Percentiles rank a stretch among this genome's conserved stretches.
These are phyloP conservation scores for Betta splendens DNA, from an alignment of 2,797 vertebrate species.

Conservation along the genomic window DNA sequence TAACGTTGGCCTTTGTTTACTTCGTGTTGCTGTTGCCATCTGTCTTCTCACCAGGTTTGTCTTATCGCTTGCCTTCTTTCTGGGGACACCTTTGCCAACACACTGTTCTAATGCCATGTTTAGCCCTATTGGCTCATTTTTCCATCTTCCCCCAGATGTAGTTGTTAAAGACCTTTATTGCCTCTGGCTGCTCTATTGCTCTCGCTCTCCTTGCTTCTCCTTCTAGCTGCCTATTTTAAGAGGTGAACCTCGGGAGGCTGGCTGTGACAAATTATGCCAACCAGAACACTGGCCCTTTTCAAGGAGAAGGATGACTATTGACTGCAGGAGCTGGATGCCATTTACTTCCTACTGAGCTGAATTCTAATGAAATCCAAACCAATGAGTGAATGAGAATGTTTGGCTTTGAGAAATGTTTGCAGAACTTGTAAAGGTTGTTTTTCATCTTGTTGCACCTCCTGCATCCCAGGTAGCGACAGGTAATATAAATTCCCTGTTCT, in stretches of 20 bases:
- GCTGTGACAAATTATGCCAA: constrained; percentile 51
- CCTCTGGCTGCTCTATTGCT: constrained; percentile 38
- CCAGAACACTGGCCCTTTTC: constrained; percentile 40
- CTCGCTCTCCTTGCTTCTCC: constrained; percentile 42
- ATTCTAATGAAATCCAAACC: background rate
- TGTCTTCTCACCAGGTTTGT: too few species aligned
- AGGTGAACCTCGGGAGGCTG: constrained; percentile 59
- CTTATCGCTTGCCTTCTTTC: too few species aligned
- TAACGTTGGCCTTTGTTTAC: too few species aligned
- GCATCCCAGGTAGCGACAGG: constrained; percentile 29
- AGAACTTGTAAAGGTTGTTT: background rate
- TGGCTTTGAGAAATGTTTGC: constrained; percentile 1
- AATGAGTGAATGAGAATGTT: constrained; percentile 2
- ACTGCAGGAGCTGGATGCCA: constrained; percentile 9
- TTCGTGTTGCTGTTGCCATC: too few species aligned
- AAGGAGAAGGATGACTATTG: constrained; percentile 11
- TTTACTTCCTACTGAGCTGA: constrained; percentile 13
- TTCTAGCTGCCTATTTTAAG: constrained; percentile 68
- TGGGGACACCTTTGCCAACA: background rate
- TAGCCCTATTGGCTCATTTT: constrained; percentile 1
- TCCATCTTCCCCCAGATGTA: constrained; percentile 19
- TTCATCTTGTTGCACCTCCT: constrained; percentile 11
- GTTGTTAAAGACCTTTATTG: constrained; percentile 36
- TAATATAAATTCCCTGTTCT: constrained; percentile 21
- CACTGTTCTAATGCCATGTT: background rate